Base-by-base conservation (phyloP, 1,140 invertebrate genomes). In the Batillaria attramentaria region DNA sequence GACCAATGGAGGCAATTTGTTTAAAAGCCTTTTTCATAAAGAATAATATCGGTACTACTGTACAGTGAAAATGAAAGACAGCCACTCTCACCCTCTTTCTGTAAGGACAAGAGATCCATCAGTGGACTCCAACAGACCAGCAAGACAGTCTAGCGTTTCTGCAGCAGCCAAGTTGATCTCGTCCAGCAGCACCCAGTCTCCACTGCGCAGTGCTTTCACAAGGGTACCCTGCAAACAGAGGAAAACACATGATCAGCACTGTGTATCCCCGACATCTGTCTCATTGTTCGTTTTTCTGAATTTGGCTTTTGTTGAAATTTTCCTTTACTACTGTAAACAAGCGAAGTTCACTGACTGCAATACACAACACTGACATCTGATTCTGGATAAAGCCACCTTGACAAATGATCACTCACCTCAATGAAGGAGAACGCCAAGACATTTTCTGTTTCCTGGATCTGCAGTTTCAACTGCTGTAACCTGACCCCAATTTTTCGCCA, bases 131-230 rank as follows among this genome's bases (percentile, higher is more conserved):
- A 99, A 90, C 24, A 99, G 92, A n/a, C 96, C 95, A 24, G 96
- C 95, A 13, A 99, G 92, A 91, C 97, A 99, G 87, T 99, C 97
- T 54, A 99, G 92, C 24, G 97, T 99, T 92, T 99, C 98, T 0
- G 97, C 95, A 65, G 96, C 95, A 0, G 98, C 98, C 78, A 99
- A 93, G 92, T 99, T 99, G 37, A 99, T 99, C 93, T 99, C 98
- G 90, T 99, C 98, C 42, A 99, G 89, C 31, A 99, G 91, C 43
- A 99, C 95, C 98, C 98, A 99, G 85, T 98, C 93, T 90, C 94
- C 98, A 85, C 96, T 93, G 89, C 94, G 94, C 81, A 99, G 92
- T 13, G 98, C 97, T 91, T 95, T 96, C 1, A 99, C 95, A 79
- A 99, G 92, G 80, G 95, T 95, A 31, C 98, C 98, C 91, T 93